phyloP scores from a whole-genome alignment of 2,888 invertebrate species.

The Scaptomyza caliginosa region DNA sequence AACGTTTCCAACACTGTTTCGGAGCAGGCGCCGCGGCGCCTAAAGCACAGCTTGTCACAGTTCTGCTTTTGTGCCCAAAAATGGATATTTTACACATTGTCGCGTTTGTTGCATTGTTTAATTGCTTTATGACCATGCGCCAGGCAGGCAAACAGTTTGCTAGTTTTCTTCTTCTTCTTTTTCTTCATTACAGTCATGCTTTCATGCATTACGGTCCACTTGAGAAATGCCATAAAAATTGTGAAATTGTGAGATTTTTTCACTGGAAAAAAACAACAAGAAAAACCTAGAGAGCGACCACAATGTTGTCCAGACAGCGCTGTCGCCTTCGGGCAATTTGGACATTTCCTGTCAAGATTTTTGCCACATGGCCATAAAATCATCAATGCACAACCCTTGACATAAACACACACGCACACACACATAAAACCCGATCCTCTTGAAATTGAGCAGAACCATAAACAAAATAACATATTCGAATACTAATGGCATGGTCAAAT shows the following conservation, averaged over 20 bases:
- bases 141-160: constrained; percentile 68
- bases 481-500: neutral
- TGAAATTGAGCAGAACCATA: constrained; percentile 21
- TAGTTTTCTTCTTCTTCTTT: constrained; percentile 12
- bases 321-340: constrained; percentile 21
- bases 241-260: constrained; percentile 49
- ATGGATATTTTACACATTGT: constrained; percentile 18
- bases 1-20: no score
- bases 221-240: constrained; percentile 58
- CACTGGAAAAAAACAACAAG: constrained; percentile 43
- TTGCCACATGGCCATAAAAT: constrained; percentile 79
- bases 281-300: neutral
- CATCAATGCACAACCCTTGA: constrained; percentile 72
- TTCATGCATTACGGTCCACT: constrained; percentile 36
- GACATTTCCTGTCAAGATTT: constrained; percentile 69
- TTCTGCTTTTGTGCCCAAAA: constrained; percentile 13
- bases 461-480: neutral
- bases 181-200: no score
- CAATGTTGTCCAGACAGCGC: constrained; percentile 33
- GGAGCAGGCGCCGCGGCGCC: constrained; percentile 54
- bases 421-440: constrained; percentile 35
- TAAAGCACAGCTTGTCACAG: neutral
- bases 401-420: no score
- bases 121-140: constrained; percentile 75
- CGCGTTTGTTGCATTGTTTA: constrained; percentile 42